These are phyloP conservation scores for Artibeus jamaicensis DNA, from an alignment of 2,797 vertebrate genomes.

Conservation along the genomic window DNA sequence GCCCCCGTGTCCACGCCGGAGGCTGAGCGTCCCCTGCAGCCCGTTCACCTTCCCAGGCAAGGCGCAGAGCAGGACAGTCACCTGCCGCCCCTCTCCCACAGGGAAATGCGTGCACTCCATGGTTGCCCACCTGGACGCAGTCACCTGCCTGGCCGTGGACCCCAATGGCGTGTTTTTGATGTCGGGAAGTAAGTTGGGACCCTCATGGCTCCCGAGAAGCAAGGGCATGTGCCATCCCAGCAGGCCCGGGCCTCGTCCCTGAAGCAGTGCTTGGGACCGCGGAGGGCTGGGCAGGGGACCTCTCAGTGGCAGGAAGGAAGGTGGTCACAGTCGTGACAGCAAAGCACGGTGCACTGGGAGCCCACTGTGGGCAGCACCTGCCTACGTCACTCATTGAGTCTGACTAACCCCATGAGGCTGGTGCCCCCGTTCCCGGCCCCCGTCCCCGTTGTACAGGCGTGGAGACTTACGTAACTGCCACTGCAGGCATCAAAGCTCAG, in stretches of 20 bases:
- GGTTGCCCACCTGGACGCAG: constrained; percentile 93
- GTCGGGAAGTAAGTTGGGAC: constrained; percentile 90
- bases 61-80: not conserved
- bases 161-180: constrained; percentile 94
- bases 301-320: not conserved
- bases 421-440: not conserved
- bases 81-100: constrained; percentile 58
- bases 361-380: fast-evolving
- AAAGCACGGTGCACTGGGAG: not conserved
- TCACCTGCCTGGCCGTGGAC: constrained; percentile 93
- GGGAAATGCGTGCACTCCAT: constrained; percentile 93
- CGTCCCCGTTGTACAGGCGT: too few relatives aligned
- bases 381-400: fast-evolving
- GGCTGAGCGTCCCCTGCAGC: not conserved
- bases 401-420: fast-evolving
- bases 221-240: fast-evolving
- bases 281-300: not conserved
- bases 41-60: not conserved
- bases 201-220: not conserved
- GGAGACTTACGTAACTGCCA: not conserved
- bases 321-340: not conserved
- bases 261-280: not conserved
- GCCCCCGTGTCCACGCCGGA: fast-evolving
- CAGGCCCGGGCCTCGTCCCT: not conserved
- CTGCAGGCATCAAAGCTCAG: not conserved